A percentile compares a stretch with the other conserved stretches of the same genome.
phyloP scores from a whole-genome alignment of 2,797 vertebrate genomes.

The Myoxocephalus aenaeus region DNA sequence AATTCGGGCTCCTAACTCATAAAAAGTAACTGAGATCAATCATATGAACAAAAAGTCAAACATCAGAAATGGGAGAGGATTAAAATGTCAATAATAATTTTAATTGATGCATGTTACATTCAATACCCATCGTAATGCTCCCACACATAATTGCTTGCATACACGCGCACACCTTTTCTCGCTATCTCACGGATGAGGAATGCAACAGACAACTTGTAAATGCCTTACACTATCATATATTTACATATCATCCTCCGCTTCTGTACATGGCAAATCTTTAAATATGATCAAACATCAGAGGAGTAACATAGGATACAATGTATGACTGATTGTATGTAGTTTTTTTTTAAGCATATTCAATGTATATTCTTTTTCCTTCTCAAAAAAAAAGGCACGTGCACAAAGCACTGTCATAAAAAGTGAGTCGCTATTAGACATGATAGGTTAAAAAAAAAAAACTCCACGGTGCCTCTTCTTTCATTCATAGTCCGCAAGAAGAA shows the following conservation, averaged over 20 bases:
- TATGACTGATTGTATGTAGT: conserved; percentile 77
- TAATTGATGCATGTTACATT: conserved; percentile 97
- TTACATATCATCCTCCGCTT: conserved; percentile 88
- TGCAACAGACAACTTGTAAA: conserved; percentile 84
- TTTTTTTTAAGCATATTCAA: conserved; percentile 68
- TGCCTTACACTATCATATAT: conserved; percentile 87
- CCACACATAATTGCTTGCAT: conserved; percentile 90
- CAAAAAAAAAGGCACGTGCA: conserved; percentile 76
- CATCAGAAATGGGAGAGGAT: conserved; percentile 52
- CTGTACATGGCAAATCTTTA: conserved; percentile 87
- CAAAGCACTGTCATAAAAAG: conserved; percentile 79
- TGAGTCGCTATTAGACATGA: conserved; percentile 74
- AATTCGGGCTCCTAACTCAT: background rate
- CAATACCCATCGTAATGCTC: conserved; percentile 90
- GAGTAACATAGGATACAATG: conserved; percentile 74
- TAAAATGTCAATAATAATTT: conserved; percentile 91
- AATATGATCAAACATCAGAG: conserved; percentile 75
- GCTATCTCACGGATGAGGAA: conserved; percentile 83
- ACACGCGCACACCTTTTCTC: conserved; percentile 89
- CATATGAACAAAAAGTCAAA: conserved; percentile 41
- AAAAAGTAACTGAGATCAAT: background rate
- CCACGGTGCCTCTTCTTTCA: conserved; percentile 59
- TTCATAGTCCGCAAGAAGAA: conserved; percentile 77
- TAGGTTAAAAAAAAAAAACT: conserved; percentile 70
- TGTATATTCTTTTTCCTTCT: conserved; percentile 65